Percentiles rank a stretch among this genome's conserved stretches.
Evolutionary conservation across 2,113 vertebrate species (phyloP).

Genomic region (Colossoma macropomum): DNA sequence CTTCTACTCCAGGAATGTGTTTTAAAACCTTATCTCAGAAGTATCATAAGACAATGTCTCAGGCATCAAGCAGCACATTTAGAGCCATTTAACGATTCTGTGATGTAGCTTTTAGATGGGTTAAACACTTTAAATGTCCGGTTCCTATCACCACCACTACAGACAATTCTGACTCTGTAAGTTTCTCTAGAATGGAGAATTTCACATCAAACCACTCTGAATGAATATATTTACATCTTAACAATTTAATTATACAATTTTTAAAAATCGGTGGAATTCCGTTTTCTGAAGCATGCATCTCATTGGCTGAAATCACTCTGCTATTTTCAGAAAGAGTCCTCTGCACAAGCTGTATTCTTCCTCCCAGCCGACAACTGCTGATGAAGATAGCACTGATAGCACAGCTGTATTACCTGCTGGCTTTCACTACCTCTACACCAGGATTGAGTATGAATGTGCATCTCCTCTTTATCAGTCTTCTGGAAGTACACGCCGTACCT

Average conservation of each 20-base stretch:
- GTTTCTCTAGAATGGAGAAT: too few species aligned
- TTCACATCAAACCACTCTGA: not conserved
- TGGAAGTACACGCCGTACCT: conserved; percentile 87
- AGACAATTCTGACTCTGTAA: too few species aligned
- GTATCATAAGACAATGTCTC: too few species aligned
- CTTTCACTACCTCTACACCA: conserved; percentile 84
- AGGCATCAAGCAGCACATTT: too few species aligned
- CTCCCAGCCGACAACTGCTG: conserved; percentile 72
- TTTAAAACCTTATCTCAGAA: too few species aligned
- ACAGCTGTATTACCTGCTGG: conserved; percentile 80
- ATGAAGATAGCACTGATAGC: conserved; percentile 66
- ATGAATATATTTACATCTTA: not conserved
- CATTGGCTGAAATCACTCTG: not conserved
- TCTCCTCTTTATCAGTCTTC: conserved; percentile 84
- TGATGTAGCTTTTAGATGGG: too few species aligned
- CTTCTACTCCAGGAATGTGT: too few species aligned
- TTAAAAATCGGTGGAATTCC: not conserved
- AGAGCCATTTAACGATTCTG: too few species aligned
- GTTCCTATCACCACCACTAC: too few species aligned
- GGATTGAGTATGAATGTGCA: conserved; percentile 86
- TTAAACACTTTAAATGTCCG: too few species aligned
- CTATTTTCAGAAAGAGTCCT: conserved; percentile 77
- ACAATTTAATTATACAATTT: too few species aligned
- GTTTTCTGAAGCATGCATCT: not conserved
- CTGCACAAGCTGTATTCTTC: conserved; percentile 82